Conservation (phyloP, 2,113 vertebrate genomes). For the Alces alces region DNA sequence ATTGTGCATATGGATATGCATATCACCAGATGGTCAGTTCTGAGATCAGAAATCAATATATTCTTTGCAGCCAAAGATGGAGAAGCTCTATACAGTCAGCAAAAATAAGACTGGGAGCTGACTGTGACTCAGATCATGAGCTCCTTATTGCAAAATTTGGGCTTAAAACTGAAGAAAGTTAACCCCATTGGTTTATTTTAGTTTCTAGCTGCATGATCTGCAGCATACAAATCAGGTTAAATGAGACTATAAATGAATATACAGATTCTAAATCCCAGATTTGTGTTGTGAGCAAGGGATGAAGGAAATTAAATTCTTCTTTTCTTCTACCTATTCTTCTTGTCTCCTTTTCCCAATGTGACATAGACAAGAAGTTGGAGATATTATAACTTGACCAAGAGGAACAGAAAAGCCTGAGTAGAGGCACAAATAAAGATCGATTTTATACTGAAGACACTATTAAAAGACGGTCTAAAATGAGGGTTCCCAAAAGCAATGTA, state of each 20-base stretch:
- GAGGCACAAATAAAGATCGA: not conserved
- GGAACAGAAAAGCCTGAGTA: not conserved
- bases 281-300: not conserved
- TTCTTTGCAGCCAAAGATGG: not conserved
- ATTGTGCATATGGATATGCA: not conserved
- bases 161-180: not conserved
- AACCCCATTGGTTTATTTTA: not conserved
- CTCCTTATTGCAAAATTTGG: not conserved
- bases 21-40: not conserved
- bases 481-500: not conserved
- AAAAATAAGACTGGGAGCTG: not conserved
- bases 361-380: not conserved
- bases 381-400: not conserved
- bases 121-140: not conserved
- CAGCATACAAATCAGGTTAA: not conserved
- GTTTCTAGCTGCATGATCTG: not conserved
- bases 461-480: not conserved
- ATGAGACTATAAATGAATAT: not conserved
- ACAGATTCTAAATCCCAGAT: not conserved
- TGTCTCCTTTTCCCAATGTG: not conserved
- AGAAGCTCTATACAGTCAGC: not conserved
- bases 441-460: not conserved
- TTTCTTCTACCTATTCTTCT: not conserved
- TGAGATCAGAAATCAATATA: not conserved
- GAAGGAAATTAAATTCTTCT: not conserved